Conservation (phyloP, 2,113 vertebrate species). For the Chloropsis hardwickii region DNA sequence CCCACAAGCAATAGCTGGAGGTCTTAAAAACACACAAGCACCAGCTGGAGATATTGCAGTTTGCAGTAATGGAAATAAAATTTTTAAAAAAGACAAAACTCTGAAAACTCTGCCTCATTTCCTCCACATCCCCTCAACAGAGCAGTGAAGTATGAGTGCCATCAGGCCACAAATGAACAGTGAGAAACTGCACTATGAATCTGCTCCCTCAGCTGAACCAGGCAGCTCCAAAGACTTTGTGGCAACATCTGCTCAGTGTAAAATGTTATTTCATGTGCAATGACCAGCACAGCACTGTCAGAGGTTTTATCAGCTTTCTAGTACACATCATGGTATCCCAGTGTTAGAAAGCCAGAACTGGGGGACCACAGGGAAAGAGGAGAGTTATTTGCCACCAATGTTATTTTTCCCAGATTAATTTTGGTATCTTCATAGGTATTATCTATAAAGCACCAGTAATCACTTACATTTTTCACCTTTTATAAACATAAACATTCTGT, state of each 20-base stretch:
- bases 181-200: neutral
- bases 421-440: neutral
- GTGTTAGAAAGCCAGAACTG: neutral
- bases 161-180: neutral
- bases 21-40: neutral
- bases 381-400: neutral
- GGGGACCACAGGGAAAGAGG: neutral
- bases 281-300: neutral
- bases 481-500: neutral
- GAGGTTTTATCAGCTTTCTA: neutral
- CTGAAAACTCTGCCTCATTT: neutral
- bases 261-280: neutral
- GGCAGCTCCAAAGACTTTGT: neutral
- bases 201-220: neutral
- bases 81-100: accelerated
- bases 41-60: neutral
- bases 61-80: neutral
- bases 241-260: neutral
- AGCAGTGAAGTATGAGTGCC: neutral
- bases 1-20: neutral
- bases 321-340: neutral
- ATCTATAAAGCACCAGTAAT: neutral
- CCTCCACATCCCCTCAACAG: neutral
- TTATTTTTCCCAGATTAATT: neutral
- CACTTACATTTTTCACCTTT: neutral